These are phyloP conservation scores for Donacobius atricapilla DNA, from an alignment of 2,113 vertebrate genomes.

Conservation along the genomic window DNA sequence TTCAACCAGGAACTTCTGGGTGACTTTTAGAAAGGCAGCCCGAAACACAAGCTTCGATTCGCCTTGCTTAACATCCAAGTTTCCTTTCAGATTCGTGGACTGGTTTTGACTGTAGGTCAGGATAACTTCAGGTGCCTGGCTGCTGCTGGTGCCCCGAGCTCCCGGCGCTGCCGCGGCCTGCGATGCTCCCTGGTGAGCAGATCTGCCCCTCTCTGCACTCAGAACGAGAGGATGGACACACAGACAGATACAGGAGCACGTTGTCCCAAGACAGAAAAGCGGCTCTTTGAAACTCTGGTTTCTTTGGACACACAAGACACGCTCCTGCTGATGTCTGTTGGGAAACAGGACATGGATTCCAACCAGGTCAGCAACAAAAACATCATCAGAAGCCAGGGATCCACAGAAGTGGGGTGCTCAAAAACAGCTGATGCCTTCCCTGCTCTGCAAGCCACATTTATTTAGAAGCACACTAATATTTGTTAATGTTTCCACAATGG, in stretches of 20 bases:
- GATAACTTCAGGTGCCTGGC: not conserved
- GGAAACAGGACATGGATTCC: not conserved
- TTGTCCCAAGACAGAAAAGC: not conserved
- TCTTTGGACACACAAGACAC: not conserved
- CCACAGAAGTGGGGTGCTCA: not conserved
- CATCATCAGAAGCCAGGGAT: not conserved
- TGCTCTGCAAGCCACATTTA: not conserved
- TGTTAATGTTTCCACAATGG: not conserved
- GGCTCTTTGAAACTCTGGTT: not conserved
- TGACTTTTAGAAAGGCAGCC: not conserved
- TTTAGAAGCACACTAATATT: not conserved
- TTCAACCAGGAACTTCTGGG: not conserved
- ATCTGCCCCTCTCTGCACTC: not conserved
- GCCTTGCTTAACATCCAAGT: not conserved
- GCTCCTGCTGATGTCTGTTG: not conserved
- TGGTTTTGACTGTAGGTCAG: not conserved
- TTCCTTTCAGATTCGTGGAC: not conserved
- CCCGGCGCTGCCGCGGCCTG: accelerated
- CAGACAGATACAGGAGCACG: not conserved
- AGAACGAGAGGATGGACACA: not conserved
- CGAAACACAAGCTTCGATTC: not conserved
- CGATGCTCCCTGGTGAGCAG: accelerated
- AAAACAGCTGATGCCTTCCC: not conserved
- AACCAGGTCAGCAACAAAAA: not conserved
- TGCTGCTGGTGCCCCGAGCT: not conserved